phyloP scores from a whole-genome alignment of 2,113 vertebrate genomes.

The Melanocharis versteri region DNA sequence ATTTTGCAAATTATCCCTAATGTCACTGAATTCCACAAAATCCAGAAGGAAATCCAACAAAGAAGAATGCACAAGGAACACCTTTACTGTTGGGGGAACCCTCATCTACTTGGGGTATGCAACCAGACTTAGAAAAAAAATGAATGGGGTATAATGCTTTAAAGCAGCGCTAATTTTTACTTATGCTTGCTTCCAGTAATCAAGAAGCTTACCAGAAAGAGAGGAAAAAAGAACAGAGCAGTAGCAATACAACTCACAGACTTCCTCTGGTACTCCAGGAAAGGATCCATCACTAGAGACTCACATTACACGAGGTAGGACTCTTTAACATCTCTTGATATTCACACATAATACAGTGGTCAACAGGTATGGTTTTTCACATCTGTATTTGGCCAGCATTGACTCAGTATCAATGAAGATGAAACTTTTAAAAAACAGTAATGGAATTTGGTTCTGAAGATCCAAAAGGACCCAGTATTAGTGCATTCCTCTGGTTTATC shows the following conservation, averaged over 20 bases:
- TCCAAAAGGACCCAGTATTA: neutral
- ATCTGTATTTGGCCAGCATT: neutral
- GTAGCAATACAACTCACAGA: neutral
- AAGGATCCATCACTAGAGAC: neutral
- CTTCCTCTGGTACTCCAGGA: neutral
- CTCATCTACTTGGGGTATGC: neutral
- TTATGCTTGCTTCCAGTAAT: neutral
- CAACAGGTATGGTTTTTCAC: neutral
- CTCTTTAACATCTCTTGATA: neutral
- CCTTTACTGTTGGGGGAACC: neutral
- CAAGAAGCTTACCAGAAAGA: neutral
- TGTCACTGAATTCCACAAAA: neutral
- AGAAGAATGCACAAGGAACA: neutral
- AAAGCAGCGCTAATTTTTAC: neutral
- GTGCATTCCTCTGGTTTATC: neutral
- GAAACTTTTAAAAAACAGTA: neutral
- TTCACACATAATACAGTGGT: neutral
- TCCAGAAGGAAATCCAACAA: neutral
- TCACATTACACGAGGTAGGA: neutral
- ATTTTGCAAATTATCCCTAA: neutral
- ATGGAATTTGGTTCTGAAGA: neutral
- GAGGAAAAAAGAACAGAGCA: neutral
- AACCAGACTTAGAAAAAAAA: neutral
- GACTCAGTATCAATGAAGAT: rapidly evolving
- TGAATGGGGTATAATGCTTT: neutral